Evolutionary conservation across 2,797 vertebrate species (phyloP), one percentile per base, ranked within the genome.

Genomic region (Enteromius viviparus): DNA sequence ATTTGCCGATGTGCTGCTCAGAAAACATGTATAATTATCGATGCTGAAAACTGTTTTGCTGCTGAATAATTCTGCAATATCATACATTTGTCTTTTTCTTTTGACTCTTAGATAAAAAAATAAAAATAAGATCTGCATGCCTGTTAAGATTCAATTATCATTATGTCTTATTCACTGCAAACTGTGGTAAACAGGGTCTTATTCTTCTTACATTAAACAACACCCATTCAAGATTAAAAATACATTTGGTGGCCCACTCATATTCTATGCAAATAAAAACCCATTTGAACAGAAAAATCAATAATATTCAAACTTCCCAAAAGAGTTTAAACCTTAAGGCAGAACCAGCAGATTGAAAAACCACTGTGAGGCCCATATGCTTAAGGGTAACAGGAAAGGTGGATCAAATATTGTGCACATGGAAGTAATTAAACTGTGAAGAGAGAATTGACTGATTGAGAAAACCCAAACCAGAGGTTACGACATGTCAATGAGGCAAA

Each of bases 341-440:
- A 34, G 32, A 37, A 53, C 3, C 65, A 55, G 21, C 1, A 29
- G 47, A 15, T n/a, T 34, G 29, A 23, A 12, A 45, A 32, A 15
- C 9, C 15, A n/a, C 32, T 45, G 71, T 45, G 10, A 8, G 26
- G 19, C 23, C 49, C 49, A 21, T 45, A 47, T 58, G 19, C 55
- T 53, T 37, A 32, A 32, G 40, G 12, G 51, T 37, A 53, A 64
- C 21, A 82, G 69, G 55, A 81, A 72, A 71, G 68, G 7, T 17
- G 3, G 47, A 29, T 58, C 62, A 79, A 68, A 68, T 55, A 23
- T 26, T 34, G 7, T 17, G n/a, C 81, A 77, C 26, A n/a, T 60
- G 74, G 65, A 60, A 83, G 77, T 62, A 34, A 37, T 77, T 83
- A 49, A 69, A 76, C 81, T 34, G 51, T 77, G 60, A 76, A 77